These are phyloP conservation scores for Oxystoma pomonae DNA, from an alignment of 2,888 invertebrate species.

Conservation along the genomic window DNA sequence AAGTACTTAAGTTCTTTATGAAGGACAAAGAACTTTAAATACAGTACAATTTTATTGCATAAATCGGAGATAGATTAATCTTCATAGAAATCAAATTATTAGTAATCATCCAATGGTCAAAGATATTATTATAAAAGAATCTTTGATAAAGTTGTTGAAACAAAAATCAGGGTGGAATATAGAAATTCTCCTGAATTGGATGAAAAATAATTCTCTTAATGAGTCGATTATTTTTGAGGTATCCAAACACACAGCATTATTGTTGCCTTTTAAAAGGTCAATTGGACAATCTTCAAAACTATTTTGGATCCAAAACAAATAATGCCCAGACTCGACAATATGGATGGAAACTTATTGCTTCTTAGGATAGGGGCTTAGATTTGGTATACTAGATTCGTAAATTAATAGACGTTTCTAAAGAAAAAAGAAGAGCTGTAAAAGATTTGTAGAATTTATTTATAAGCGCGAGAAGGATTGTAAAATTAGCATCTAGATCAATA, in stretches of 20 bases:
- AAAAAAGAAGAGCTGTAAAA: background rate
- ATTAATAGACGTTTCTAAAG: background rate
- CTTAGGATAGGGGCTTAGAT: background rate
- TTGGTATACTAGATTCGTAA: background rate
- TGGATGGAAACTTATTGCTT: background rate
- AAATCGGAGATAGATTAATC: background rate
- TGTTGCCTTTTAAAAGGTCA: slow-evolving; percentile 10
- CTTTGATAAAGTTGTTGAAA: background rate
- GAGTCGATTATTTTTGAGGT: slow-evolving; percentile 13
- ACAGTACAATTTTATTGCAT: background rate
- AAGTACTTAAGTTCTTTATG: background rate
- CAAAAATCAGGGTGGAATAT: slow-evolving; percentile 15
- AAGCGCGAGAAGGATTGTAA: too few relatives aligned
- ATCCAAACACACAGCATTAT: slow-evolving; percentile 13
- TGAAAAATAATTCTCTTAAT: slow-evolving; percentile 2
- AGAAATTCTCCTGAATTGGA: slow-evolving; percentile 8
- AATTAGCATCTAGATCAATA: too few relatives aligned
- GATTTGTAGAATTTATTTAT: too few relatives aligned
- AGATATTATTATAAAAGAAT: slow-evolving; percentile 8
- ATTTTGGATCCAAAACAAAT: background rate
- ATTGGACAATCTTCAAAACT: background rate
- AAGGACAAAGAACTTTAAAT: background rate
- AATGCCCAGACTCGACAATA: background rate
- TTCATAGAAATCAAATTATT: background rate
- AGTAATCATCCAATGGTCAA: slow-evolving; percentile 6